A percentile compares a stretch with the other conserved stretches of the same genome.
phyloP scores from a whole-genome alignment of 2,888 invertebrate genomes.

The Apocheima hispidaria region DNA sequence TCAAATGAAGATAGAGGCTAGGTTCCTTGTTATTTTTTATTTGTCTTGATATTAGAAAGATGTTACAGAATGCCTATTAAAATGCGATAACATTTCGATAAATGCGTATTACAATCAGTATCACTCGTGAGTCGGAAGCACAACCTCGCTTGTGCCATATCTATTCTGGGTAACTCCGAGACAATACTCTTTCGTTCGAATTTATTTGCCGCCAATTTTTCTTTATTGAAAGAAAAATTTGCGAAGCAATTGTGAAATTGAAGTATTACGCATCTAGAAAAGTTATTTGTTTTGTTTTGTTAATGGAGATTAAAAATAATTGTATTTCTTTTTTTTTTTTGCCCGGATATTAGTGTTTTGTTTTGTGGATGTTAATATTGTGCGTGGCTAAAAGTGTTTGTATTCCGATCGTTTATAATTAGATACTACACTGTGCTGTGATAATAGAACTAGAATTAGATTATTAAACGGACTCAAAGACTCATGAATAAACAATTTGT shows the following conservation, averaged over 20 bases:
- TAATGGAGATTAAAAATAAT: background rate
- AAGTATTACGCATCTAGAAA: background rate
- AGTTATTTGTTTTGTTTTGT: background rate
- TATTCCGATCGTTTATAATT: slow-evolving; percentile 9
- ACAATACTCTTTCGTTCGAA: slow-evolving; percentile 3
- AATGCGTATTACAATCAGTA: slow-evolving; percentile 35
- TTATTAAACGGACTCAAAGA: background rate
- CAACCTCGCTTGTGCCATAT: slow-evolving; percentile 12
- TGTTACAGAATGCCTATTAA: slow-evolving; percentile 17
- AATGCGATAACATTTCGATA: slow-evolving; percentile 31
- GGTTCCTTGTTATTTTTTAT: slow-evolving; percentile 5
- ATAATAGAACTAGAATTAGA: slow-evolving; percentile 14
- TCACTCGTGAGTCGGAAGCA: slow-evolving; percentile 8
- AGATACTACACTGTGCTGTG: slow-evolving; percentile 14
- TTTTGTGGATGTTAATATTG: slow-evolving; percentile 4
- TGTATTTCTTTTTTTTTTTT: background rate
- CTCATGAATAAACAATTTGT: slow-evolving; percentile 5
- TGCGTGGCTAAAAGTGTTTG: slow-evolving; percentile 18
- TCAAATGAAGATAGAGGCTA: background rate
- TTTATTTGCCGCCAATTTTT: slow-evolving; percentile 13
- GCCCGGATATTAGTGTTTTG: background rate
- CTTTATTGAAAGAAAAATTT: background rate
- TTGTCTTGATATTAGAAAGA: slow-evolving; percentile 6
- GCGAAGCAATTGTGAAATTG: background rate
- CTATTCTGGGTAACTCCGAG: slow-evolving; percentile 7